Evolutionary conservation across 1,140 invertebrate species (phyloP).

Genomic region (Neodiprion virginianus): DNA sequence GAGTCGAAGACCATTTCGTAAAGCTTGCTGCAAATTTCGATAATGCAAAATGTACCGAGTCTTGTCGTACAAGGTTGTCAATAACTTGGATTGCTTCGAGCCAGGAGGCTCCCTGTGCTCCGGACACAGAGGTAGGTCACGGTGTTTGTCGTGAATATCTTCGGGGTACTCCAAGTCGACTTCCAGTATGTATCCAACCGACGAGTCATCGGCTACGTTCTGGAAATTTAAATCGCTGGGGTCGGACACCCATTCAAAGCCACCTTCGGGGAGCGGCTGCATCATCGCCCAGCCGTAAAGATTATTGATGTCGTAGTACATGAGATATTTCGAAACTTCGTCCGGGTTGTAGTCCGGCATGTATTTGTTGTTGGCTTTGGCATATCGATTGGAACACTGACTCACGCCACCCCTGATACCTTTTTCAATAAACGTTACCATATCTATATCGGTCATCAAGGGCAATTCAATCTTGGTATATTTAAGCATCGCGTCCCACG

Average conservation of each 20-base stretch:
- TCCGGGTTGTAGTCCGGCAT: conserved; percentile 51
- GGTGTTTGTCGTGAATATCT: not conserved
- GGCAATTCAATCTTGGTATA: conserved; percentile 34
- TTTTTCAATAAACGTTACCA: conserved; percentile 43
- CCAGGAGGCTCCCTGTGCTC: not conserved
- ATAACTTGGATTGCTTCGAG: not conserved
- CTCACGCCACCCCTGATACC: conserved; percentile 52
- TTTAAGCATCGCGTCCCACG: conserved; percentile 9
- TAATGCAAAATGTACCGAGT: conserved; percentile 55
- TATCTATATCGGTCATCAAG: conserved; percentile 36
- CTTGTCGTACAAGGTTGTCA: conserved; percentile 26
- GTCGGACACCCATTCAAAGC: conserved; percentile 55
- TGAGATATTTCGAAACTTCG: conserved; percentile 43
- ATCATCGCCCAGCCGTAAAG: conserved; percentile 63
- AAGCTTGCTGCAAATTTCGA: conserved; percentile 44
- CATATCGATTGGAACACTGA: conserved; percentile 48
- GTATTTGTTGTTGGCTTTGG: conserved; percentile 58
- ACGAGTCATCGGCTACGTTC: not conserved
- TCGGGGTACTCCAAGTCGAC: not conserved
- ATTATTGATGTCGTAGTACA: conserved; percentile 64
- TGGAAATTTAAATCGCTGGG: conserved; percentile 41
- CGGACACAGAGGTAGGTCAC: not conserved
- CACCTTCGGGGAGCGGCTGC: conserved; percentile 48
- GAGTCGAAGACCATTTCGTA: conserved; percentile 46
- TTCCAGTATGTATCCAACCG: not conserved